A percentile compares a stretch with the other conserved stretches of the same genome.
Evolutionary conservation across 2,113 vertebrate genomes (phyloP).

Genomic region (Syngnathoides biaculeatus): DNA sequence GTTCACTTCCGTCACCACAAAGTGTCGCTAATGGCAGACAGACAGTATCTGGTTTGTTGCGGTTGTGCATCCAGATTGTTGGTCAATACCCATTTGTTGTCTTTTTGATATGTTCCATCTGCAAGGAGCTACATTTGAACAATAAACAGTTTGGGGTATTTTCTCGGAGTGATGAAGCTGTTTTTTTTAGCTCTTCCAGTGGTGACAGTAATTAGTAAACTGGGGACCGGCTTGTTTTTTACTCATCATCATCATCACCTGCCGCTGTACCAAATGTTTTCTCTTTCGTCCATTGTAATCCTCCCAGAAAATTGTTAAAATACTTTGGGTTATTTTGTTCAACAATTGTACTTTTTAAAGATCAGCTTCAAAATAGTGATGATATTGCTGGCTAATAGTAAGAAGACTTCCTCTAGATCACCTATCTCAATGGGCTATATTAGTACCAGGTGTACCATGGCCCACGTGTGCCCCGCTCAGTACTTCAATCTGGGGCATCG

Average conservation of each 20-base stretch:
- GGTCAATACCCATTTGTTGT: not conserved
- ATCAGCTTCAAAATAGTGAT: not conserved
- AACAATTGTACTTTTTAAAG: too few species aligned
- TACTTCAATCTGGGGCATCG: not conserved
- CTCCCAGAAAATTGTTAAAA: constrained; percentile 1
- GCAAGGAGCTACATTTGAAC: constrained; percentile 3
- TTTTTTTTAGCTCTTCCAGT: constrained; percentile 40
- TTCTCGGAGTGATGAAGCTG: constrained; percentile 34
- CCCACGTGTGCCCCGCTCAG: too few species aligned
- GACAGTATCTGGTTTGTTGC: not conserved
- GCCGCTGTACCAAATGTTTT: constrained; percentile 46
- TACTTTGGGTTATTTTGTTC: not conserved
- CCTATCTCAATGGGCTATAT: not conserved
- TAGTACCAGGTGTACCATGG: too few species aligned
- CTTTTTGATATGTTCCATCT: not conserved
- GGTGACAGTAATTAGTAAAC: constrained; percentile 52
- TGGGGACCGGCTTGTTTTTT: constrained; percentile 37
- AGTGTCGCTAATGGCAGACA: not conserved
- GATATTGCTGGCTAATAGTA: not conserved
- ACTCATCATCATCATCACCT: constrained; percentile 19
- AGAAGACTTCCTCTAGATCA: not conserved
- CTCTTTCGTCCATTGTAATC: constrained; percentile 26
- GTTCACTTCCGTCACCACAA: constrained; percentile 1
- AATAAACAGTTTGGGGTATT: constrained; percentile 9
- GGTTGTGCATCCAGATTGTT: not conserved